Conservation (phyloP, 2,113 vertebrate genomes). For the Bufo gargarizans region DNA sequence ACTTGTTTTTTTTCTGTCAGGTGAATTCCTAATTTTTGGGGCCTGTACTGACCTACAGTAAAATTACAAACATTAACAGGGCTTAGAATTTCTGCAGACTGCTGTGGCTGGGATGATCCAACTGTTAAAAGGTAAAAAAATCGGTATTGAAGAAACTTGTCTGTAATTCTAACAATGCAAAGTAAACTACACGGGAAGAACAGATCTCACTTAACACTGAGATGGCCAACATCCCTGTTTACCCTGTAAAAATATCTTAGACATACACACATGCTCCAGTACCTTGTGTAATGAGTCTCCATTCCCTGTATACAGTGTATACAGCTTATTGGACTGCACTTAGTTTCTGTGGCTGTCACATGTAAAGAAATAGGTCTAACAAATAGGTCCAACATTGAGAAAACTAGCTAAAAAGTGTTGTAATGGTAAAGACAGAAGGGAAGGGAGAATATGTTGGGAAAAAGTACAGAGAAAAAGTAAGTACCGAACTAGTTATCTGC, state of each 20-base stretch:
- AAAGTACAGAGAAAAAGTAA: too few relatives aligned
- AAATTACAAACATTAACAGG: too few relatives aligned
- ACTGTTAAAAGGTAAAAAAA: constrained; percentile 18
- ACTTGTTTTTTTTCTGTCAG: too few relatives aligned
- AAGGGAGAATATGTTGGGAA: too few relatives aligned
- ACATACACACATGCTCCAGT: background rate
- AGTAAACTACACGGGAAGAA: constrained; percentile 38
- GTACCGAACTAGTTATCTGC: too few relatives aligned
- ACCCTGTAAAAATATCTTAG: constrained; percentile 8
- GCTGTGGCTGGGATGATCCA: background rate
- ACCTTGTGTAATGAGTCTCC: background rate
- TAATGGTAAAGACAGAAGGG: too few relatives aligned
- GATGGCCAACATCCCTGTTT: constrained; percentile 38
- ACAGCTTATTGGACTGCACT: constrained; percentile 5
- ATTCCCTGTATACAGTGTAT: background rate
- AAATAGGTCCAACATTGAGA: too few relatives aligned
- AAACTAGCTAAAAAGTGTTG: too few relatives aligned
- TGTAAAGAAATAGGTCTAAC: background rate
- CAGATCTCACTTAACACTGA: constrained; percentile 42
- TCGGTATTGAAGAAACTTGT: constrained; percentile 16
- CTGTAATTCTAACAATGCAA: constrained; percentile 37
- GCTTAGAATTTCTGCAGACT: background rate
- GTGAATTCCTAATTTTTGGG: too few relatives aligned
- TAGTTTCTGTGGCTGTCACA: background rate
- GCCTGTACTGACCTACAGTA: too few relatives aligned